Evolutionary conservation across 2,113 vertebrate genomes (phyloP).

Genomic region (Cygnus buccinator): DNA sequence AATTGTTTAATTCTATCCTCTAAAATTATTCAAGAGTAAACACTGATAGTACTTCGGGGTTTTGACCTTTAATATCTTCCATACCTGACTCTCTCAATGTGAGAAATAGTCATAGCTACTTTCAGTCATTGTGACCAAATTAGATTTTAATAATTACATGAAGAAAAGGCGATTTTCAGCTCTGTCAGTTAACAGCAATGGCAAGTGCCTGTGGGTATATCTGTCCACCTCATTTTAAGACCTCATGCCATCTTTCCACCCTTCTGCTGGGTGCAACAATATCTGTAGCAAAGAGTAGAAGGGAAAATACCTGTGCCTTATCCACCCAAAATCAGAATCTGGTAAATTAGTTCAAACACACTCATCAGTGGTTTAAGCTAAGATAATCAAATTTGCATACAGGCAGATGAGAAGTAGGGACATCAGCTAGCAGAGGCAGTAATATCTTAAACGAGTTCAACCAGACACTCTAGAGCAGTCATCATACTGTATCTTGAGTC

Average conservation of each 20-base stretch:
- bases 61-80: not conserved
- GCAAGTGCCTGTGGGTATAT: not conserved
- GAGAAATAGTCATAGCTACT: not conserved
- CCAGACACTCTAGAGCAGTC: not conserved
- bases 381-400: not conserved
- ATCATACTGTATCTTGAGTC: not conserved
- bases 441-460: not conserved
- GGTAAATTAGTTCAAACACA: not conserved
- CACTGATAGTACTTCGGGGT: not conserved
- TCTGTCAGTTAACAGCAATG: not conserved
- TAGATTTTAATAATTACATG: not conserved
- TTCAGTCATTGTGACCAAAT: not conserved
- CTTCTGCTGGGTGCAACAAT: not conserved
- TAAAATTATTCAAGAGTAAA: conserved; percentile 16
- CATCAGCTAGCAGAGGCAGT: not conserved
- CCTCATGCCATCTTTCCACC: not conserved
- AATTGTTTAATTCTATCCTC: not conserved
- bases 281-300: not conserved
- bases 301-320: not conserved
- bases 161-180: not conserved
- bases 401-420: not conserved
- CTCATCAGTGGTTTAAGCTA: not conserved
- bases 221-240: not conserved
- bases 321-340: not conserved
- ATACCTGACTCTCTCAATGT: not conserved